Percentiles rank a stretch among this genome's conserved stretches.
Evolutionary conservation across 1,140 invertebrate genomes (phyloP).

Genomic region (Drosophila pectinifera): DNA sequence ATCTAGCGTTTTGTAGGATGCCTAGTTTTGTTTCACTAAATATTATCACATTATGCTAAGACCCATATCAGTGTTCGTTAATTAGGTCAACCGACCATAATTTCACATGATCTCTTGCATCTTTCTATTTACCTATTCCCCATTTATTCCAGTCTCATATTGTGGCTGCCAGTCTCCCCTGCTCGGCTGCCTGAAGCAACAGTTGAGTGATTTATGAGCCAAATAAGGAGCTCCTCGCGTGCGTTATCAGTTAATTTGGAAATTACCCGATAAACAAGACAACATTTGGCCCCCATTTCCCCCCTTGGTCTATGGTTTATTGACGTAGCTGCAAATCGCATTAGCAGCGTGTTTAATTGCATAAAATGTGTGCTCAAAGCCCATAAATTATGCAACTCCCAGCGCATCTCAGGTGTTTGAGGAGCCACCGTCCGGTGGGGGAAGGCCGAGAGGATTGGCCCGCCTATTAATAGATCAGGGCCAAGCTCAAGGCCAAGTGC

Average conservation of each 20-base stretch:
- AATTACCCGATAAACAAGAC: conserved; percentile 43
- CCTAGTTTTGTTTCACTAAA: no score
- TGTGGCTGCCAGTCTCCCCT: neutral
- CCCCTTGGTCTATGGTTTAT: neutral
- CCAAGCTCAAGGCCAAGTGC: conserved; percentile 69
- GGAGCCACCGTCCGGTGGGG: neutral
- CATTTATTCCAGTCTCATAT: conserved; percentile 8
- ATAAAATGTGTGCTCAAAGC: conserved; percentile 31
- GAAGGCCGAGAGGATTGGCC: neutral
- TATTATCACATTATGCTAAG: no score
- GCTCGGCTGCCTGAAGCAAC: conserved; percentile 2
- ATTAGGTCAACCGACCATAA: neutral
- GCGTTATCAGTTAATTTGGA: conserved; percentile 55
- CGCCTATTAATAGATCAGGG: conserved; percentile 45
- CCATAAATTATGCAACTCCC: conserved; percentile 19
- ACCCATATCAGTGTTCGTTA: neutral
- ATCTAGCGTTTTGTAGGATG: no score
- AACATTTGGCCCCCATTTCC: conserved; percentile 16
- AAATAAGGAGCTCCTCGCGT: conserved; percentile 15
- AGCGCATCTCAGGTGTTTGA: conserved; percentile 16
- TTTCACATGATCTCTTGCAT: neutral
- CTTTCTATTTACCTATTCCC: conserved; percentile 9
- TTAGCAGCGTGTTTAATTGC: conserved; percentile 58
- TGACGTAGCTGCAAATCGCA: conserved; percentile 42
- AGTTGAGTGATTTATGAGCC: conserved; percentile 59